phyloP scores from a whole-genome alignment of 2,888 invertebrate species.

The Spodoptera exigua region DNA sequence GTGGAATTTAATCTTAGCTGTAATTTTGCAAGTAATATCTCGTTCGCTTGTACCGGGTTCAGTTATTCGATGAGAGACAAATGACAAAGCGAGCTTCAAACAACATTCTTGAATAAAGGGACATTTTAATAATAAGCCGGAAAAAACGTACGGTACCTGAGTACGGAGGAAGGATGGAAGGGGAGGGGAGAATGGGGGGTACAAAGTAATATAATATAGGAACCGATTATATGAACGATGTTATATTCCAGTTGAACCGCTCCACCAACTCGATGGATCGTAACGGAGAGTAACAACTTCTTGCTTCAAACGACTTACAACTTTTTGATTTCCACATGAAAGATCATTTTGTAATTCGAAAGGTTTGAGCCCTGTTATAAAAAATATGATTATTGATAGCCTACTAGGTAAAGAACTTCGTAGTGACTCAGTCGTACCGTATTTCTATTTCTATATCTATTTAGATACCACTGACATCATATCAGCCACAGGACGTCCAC shows the following conservation, averaged over 20 bases:
- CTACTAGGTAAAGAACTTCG: too few species aligned
- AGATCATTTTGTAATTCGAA: not conserved
- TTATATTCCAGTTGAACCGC: constrained; percentile 1
- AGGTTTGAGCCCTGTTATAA: too few species aligned
- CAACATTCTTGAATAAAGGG: not conserved
- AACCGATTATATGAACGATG: not conserved
- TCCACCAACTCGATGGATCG: constrained; percentile 1
- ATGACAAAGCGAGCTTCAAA: not conserved
- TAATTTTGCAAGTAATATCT: not conserved
- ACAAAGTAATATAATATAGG: not conserved
- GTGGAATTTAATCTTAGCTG: not conserved
- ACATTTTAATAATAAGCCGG: too few species aligned
- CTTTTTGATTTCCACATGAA: constrained; percentile 3
- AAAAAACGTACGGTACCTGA: too few species aligned
- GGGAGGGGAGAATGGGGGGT: too few species aligned
- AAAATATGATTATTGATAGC: too few species aligned
- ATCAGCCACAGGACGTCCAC: too few species aligned
- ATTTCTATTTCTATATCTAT: too few species aligned
- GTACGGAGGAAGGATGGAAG: too few species aligned
- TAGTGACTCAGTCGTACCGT: too few species aligned
- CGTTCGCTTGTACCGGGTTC: not conserved
- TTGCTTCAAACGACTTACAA: not conserved
- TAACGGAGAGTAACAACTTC: not conserved
- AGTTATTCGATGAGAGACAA: constrained; percentile 10
- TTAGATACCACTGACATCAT: too few species aligned